phyloP scores from a whole-genome alignment of 1,140 invertebrate genomes.

The Ceratina calcarata region DNA sequence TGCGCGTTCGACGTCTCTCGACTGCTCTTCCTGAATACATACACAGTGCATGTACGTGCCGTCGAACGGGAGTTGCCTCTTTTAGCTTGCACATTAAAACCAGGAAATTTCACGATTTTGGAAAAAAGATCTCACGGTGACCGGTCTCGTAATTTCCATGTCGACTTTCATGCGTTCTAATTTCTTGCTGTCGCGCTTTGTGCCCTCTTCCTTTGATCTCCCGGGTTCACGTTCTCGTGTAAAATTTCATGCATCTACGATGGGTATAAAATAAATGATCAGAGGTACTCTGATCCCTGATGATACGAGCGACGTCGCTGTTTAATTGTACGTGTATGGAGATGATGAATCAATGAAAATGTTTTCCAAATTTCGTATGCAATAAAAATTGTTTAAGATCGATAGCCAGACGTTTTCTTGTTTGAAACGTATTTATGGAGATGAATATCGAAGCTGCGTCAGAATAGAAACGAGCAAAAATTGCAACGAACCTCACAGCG shows the following conservation, averaged over 20 bases:
- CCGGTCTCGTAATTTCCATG: slow-evolving; percentile 12
- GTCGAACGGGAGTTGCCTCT: not conserved
- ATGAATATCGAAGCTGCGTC: not conserved
- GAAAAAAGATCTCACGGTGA: not conserved
- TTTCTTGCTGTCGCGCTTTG: not conserved
- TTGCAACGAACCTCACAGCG: not conserved
- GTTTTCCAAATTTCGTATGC: no score
- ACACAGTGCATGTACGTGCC: not conserved
- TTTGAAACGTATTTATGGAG: not conserved
- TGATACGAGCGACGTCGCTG: no score
- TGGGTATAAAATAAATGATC: no score
- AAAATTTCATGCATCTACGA: not conserved
- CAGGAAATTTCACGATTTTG: not conserved
- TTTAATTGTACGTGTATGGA: no score
- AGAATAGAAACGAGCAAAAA: not conserved
- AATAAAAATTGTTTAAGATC: no score
- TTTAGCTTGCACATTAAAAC: slow-evolving; percentile 6
- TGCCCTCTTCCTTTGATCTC: not conserved
- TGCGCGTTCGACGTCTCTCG: not conserved
- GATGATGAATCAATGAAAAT: no score
- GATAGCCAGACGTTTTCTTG: no score
- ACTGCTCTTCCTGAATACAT: not conserved
- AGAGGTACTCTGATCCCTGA: no score
- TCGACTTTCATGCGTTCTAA: not conserved
- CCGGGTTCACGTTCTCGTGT: no score